phyloP scores from a whole-genome alignment of 2,797 vertebrate species.

The Balearica regulorum region DNA sequence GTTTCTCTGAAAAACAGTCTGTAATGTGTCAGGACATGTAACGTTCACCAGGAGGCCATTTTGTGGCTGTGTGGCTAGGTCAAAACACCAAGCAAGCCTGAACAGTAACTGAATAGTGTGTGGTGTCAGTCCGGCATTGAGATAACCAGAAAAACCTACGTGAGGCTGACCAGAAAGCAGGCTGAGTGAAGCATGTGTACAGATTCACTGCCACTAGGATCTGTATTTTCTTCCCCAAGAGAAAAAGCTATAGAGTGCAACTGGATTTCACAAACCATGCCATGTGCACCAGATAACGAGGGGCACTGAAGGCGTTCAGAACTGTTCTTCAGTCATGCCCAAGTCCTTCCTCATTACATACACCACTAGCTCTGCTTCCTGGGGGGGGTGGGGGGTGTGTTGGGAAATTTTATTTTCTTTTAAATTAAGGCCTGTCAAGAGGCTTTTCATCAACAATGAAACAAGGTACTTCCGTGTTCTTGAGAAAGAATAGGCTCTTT shows the following conservation, averaged over 20 bases:
- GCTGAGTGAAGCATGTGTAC: neutral
- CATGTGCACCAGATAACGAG: neutral
- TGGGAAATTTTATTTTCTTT: neutral
- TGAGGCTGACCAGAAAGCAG: neutral
- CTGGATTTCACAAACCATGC: neutral
- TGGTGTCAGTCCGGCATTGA: neutral
- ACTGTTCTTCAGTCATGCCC: neutral
- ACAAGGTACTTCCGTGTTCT: neutral
- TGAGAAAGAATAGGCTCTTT: constrained; percentile 33
- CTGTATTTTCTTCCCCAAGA: neutral
- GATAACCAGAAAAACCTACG: neutral
- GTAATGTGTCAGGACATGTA: neutral
- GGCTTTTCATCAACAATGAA: neutral
- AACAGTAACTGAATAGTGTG: neutral
- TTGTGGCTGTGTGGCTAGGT: neutral
- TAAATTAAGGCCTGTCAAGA: neutral
- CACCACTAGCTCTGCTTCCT: neutral
- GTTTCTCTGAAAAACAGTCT: neutral
- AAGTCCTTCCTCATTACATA: neutral
- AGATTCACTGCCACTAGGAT: neutral
- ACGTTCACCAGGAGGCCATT: neutral
- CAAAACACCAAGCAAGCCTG: neutral
- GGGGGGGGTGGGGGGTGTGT: fast-evolving
- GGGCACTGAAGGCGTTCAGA: neutral
- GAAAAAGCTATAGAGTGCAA: neutral